These are phyloP conservation scores for Xestia c-nigrum DNA, from an alignment of 2,888 invertebrate species.

Conservation along the genomic window DNA sequence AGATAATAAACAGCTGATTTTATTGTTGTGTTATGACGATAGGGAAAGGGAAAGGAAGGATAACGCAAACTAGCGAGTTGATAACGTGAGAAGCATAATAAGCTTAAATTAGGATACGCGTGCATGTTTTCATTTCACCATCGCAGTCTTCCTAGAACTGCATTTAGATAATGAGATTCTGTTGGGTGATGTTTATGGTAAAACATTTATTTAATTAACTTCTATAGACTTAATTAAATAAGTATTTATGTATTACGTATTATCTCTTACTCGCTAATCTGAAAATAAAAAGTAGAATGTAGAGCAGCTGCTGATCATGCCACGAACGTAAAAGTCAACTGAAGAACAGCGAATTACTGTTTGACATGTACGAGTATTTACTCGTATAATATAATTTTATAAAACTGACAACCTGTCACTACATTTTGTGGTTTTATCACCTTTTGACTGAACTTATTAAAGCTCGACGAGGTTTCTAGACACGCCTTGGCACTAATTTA, in stretches of 20 bases:
- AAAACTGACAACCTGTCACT: conserved; percentile 34
- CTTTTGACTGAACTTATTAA: conserved; percentile 37
- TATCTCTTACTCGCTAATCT: conserved; percentile 14
- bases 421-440: conserved; percentile 32
- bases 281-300: conserved; percentile 21
- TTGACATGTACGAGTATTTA: conserved; percentile 1
- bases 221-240: background rate
- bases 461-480: conserved; percentile 18
- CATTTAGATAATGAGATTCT: conserved; percentile 9
- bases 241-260: background rate
- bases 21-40: conserved; percentile 71
- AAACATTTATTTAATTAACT: conserved; percentile 12
- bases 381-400: conserved; percentile 3
- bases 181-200: conserved; percentile 4
- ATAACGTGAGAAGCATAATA: conserved; percentile 37
- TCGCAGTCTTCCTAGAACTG: conserved; percentile 2
- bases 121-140: conserved; percentile 25
- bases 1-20: conserved; percentile 72
- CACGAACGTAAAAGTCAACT: conserved; percentile 24
- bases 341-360: conserved; percentile 23
- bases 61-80: conserved; percentile 49
- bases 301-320: conserved; percentile 44
- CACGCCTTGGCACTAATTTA: conserved; percentile 44
- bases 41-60: conserved; percentile 66
- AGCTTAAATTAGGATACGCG: conserved; percentile 34